Percentiles rank a stretch among this genome's conserved stretches.
phyloP scores from a whole-genome alignment of 92 coral and sea anemone species.

The Porites cylindrica region DNA sequence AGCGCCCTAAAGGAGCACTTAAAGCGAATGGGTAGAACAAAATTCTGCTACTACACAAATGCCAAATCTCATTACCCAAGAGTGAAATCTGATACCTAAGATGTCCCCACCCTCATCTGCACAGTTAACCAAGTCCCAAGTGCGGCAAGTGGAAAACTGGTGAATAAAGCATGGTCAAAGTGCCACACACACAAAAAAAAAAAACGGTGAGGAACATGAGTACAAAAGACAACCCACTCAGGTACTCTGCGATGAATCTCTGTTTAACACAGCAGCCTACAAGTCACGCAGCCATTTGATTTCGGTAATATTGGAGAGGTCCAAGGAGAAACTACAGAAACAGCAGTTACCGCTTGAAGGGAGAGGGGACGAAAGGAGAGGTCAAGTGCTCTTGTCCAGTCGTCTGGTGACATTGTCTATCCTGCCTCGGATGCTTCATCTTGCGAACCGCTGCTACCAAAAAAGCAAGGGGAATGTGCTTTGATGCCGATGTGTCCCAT shows the following conservation, averaged over 20 bases:
- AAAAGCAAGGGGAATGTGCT: background rate
- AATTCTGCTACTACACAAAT: background rate
- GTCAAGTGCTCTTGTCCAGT: constrained; percentile 15
- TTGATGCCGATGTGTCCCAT: background rate
- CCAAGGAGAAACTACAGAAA: constrained; percentile 26
- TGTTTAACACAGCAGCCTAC: constrained; percentile 14
- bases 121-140: constrained; percentile 21
- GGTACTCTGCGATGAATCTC: constrained; percentile 35
- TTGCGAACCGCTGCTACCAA: constrained; percentile 1
- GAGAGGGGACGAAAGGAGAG: background rate
- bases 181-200: background rate
- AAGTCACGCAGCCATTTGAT: constrained; percentile 32
- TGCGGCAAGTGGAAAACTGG: constrained; percentile 32
- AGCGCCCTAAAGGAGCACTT: constrained; percentile 40
- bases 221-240: constrained; percentile 15
- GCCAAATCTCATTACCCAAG: too few species aligned
- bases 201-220: constrained; percentile 32
- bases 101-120: too few species aligned
- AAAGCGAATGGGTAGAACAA: constrained; percentile 47
- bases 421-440: constrained; percentile 25
- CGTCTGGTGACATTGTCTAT: constrained; percentile 13
- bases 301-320: constrained; percentile 27
- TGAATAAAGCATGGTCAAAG: constrained; percentile 15
- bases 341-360: too few species aligned
- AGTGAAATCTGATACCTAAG: too few species aligned